Evolutionary conservation across 2,113 vertebrate species (phyloP).

Genomic region (Carettochelys insculpta): DNA sequence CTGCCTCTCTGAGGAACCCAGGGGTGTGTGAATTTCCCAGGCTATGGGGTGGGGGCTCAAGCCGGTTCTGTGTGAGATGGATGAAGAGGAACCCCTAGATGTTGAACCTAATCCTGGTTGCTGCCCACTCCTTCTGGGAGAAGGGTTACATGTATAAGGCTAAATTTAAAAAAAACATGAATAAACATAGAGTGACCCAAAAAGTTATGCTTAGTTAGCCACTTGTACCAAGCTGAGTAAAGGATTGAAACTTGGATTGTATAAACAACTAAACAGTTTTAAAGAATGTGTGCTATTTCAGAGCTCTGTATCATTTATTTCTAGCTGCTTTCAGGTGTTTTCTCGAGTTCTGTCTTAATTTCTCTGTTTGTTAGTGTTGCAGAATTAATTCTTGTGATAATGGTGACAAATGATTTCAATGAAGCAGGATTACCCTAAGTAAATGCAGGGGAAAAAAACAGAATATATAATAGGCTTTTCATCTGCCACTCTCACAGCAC

Average conservation of each 20-base stretch:
- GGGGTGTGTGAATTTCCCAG: no score
- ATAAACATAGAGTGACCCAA: no score
- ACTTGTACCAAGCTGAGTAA: no score
- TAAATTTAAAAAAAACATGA: no score
- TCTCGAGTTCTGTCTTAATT: neutral
- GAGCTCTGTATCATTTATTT: neutral
- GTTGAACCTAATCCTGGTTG: no score
- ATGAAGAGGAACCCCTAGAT: no score
- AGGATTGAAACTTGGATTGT: neutral
- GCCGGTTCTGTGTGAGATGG: no score
- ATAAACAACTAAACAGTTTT: neutral
- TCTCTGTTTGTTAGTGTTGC: neutral
- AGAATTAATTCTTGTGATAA: neutral
- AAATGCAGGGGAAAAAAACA: neutral
- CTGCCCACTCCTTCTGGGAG: no score
- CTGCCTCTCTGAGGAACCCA: no score
- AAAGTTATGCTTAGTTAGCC: no score
- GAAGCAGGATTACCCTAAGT: neutral
- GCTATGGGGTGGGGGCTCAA: no score
- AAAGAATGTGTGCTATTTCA: neutral
- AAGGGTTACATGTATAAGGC: no score
- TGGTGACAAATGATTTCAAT: neutral
- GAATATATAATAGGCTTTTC: neutral
- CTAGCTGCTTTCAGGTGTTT: neutral
- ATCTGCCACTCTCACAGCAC: neutral